These are phyloP conservation scores for Scalopus aquaticus DNA, from an alignment of 2,113 vertebrate species.

Conservation along the genomic window DNA sequence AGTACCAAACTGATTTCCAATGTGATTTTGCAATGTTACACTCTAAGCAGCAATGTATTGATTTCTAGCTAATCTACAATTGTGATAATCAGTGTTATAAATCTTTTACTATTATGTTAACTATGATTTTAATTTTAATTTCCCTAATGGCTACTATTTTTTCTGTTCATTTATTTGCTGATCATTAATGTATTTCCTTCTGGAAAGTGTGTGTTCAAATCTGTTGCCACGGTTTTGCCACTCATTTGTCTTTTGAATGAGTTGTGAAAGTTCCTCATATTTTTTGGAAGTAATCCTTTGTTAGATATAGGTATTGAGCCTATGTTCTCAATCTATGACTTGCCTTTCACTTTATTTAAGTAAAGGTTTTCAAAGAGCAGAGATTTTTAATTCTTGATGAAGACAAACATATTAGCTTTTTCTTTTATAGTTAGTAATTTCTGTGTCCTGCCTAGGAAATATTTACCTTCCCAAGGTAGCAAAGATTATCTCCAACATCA, in stretches of 20 bases:
- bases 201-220: background rate
- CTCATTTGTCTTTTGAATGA: background rate
- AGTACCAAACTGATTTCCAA: background rate
- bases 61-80: background rate
- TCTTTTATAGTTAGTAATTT: background rate
- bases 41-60: background rate
- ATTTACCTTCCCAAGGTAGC: background rate
- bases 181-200: background rate
- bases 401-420: background rate
- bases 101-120: background rate
- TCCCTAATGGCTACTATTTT: background rate
- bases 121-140: background rate
- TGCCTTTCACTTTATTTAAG: background rate
- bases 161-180: background rate
- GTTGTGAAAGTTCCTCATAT: background rate
- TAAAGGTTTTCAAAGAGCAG: background rate
- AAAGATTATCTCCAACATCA: background rate
- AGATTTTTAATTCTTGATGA: background rate
- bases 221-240: background rate
- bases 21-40: background rate
- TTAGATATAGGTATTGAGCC: background rate
- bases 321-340: background rate
- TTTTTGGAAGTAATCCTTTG: background rate
- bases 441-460: background rate
- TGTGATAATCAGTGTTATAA: background rate